phyloP scores from a whole-genome alignment of 2,797 vertebrate species.

The Oreonectes daqikongensis region DNA sequence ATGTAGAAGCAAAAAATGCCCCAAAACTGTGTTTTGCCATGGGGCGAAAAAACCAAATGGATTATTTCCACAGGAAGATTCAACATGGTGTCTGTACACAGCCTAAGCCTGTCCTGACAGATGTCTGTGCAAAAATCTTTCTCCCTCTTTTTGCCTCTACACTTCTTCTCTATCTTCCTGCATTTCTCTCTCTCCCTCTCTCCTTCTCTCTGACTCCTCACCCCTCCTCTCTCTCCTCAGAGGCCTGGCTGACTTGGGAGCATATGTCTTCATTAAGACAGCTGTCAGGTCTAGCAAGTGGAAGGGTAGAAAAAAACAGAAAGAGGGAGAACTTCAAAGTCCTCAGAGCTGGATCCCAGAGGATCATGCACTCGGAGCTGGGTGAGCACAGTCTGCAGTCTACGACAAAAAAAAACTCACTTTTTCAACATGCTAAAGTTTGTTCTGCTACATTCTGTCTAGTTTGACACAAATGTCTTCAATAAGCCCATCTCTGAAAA shows the following conservation, averaged over 20 bases:
- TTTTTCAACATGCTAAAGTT: constrained; percentile 27
- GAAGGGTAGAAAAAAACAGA: constrained; percentile 44
- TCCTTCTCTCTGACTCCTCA: neutral
- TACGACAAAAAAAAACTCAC: constrained; percentile 18
- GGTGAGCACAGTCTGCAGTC: constrained; percentile 49
- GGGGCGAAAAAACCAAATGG: constrained; percentile 37
- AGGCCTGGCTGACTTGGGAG: constrained; percentile 52
- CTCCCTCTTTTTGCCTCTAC: constrained; percentile 1
- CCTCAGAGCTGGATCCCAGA: constrained; percentile 45
- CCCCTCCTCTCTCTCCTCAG: constrained; percentile 41
- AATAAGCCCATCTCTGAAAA: constrained; percentile 35
- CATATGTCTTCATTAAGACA: constrained; percentile 63
- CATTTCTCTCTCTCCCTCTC: constrained; percentile 12
- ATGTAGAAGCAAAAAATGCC: constrained; percentile 32
- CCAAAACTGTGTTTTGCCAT: constrained; percentile 43
- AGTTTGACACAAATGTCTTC: constrained; percentile 47
- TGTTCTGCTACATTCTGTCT: constrained; percentile 33
- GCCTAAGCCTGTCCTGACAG: constrained; percentile 37
- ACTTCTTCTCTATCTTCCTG: neutral
- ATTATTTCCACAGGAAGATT: constrained; percentile 41
- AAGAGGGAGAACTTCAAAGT: constrained; percentile 57
- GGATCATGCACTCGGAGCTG: constrained; percentile 49
- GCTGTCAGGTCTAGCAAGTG: constrained; percentile 59
- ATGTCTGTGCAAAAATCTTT: constrained; percentile 19
- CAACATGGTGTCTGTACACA: constrained; percentile 26